Evolutionary conservation across 2,113 vertebrate species (phyloP).

Genomic region (Calypte anna): DNA sequence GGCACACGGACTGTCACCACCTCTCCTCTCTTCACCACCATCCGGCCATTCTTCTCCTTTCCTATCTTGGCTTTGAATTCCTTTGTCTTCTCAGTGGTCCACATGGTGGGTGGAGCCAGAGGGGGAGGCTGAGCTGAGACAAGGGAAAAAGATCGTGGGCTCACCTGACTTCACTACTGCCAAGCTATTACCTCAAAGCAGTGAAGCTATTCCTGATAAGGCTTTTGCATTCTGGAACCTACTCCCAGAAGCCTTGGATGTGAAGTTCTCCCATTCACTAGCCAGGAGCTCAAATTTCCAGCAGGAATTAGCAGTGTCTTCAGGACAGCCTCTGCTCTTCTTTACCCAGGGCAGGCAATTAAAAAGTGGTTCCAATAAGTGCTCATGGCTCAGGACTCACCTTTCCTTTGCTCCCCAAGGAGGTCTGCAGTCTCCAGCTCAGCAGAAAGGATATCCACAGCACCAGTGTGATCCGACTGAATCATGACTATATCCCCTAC

Average conservation of each 20-base stretch:
- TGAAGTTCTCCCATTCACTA: neutral
- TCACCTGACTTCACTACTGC: neutral
- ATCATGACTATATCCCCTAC: conserved; percentile 84
- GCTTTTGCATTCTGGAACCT: neutral
- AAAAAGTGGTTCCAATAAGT: neutral
- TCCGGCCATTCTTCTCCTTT: conserved; percentile 87
- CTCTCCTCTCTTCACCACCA: conserved; percentile 94
- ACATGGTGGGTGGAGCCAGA: conserved; percentile 86
- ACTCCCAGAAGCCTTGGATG: neutral
- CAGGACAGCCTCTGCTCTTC: neutral
- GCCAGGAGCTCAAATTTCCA: neutral
- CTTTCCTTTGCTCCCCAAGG: conserved; percentile 79
- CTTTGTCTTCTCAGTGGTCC: conserved; percentile 89
- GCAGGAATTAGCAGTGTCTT: neutral
- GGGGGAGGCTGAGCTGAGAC: conserved; percentile 84
- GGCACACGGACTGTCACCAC: conserved; percentile 95
- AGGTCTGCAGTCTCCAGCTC: conserved; percentile 78
- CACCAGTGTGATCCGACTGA: conserved; percentile 82
- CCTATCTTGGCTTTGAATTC: conserved; percentile 93
- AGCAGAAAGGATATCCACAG: conserved; percentile 76
- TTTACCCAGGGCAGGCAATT: neutral
- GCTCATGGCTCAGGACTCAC: conserved; percentile 51
- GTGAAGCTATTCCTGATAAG: neutral
- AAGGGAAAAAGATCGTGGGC: neutral
- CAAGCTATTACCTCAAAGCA: neutral